Percentiles rank a stretch among this genome's conserved stretches.
These are phyloP conservation scores for Lepidostoma basale DNA, from an alignment of 1,140 invertebrate genomes.

Conservation along the genomic window DNA sequence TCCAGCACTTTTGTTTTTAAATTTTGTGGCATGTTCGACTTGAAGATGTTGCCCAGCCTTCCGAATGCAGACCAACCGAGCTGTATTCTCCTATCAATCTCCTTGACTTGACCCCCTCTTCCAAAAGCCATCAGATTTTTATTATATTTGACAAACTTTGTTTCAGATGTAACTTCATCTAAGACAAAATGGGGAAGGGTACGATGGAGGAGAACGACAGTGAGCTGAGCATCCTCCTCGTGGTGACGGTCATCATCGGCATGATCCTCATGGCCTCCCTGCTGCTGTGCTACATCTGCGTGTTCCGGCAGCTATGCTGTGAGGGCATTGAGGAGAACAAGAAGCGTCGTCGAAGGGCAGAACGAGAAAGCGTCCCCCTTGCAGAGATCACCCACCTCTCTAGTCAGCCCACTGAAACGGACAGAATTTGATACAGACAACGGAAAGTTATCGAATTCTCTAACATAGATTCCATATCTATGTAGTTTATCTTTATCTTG, in stretches of 20 bases:
- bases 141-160: too few species aligned
- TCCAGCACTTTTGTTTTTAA: too few species aligned
- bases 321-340: conserved; percentile 53
- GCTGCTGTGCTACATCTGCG: conserved; percentile 63
- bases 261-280: conserved; percentile 60
- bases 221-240: conserved; percentile 58
- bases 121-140: too few species aligned
- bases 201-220: conserved; percentile 54
- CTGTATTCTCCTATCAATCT: too few species aligned
- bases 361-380: conserved; percentile 57
- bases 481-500: too few species aligned
- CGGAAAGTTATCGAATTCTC: too few species aligned
- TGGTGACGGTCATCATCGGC: conserved; percentile 61
- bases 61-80: too few species aligned
- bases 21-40: too few species aligned
- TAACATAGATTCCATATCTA: too few species aligned
- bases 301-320: conserved; percentile 61
- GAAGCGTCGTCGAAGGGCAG: conserved; percentile 49
- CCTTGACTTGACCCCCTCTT: too few species aligned
- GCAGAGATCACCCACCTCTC: conserved; percentile 60
- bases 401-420: conserved; percentile 61
- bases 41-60: too few species aligned
- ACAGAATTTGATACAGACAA: conserved; percentile 49
- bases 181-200: conserved; percentile 28
- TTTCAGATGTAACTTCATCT: not conserved